Evolutionary conservation across 2,888 invertebrate species (phyloP).

Genomic region (Heteropelma amictum): DNA sequence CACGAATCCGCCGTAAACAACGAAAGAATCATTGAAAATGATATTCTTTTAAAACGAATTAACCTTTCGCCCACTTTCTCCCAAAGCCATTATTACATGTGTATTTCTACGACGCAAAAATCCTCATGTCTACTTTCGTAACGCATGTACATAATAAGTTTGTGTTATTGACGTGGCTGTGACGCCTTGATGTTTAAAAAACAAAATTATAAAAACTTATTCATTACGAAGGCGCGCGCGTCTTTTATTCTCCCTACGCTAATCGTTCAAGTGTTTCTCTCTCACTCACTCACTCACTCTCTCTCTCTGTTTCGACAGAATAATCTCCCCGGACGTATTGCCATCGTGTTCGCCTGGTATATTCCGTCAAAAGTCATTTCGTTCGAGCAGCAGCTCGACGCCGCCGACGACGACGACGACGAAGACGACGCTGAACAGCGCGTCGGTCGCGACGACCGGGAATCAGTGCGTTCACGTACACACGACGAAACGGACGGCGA

Average conservation of each 20-base stretch:
- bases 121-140: no score
- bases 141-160: no score
- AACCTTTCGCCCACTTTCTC: no score
- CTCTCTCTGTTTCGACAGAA: slow-evolving; percentile 74
- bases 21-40: no score
- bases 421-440: slow-evolving; percentile 74
- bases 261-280: slow-evolving; percentile 1
- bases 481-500: slow-evolving; percentile 56
- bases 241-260: neutral
- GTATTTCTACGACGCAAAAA: no score
- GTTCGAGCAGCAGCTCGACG: slow-evolving; percentile 56
- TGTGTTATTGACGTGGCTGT: no score
- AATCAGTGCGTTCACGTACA: slow-evolving; percentile 54
- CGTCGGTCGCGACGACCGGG: slow-evolving; percentile 66
- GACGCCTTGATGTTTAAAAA: no score
- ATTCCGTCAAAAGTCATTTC: slow-evolving; percentile 80
- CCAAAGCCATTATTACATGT: no score
- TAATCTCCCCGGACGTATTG: slow-evolving; percentile 82
- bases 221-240: no score
- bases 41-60: no score
- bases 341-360: slow-evolving; percentile 82
- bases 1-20: no score
- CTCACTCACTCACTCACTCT: neutral
- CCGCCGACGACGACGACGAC: slow-evolving; percentile 58
- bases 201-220: no score